Percentiles rank a stretch among this genome's conserved stretches.
These are phyloP conservation scores for Enteromius argenteus DNA, from an alignment of 2,797 vertebrate genomes.

Conservation along the genomic window DNA sequence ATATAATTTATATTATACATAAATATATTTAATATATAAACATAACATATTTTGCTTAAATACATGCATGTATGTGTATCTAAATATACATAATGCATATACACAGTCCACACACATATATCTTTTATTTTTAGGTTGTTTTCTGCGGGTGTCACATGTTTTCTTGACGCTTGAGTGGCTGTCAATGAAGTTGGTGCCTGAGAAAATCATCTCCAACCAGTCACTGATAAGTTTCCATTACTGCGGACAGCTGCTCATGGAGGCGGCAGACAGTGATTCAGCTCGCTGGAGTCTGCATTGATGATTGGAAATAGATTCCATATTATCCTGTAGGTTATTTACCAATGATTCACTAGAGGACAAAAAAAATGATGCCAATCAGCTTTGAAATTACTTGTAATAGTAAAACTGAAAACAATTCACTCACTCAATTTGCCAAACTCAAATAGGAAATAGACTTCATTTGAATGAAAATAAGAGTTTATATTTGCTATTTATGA, in stretches of 20 bases:
- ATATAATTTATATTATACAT: not conserved
- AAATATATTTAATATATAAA: too few species aligned
- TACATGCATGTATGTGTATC: not conserved
- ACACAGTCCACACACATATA: not conserved
- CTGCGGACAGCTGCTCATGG: not conserved
- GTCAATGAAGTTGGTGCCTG: conserved; percentile 1
- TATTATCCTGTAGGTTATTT: conserved; percentile 11
- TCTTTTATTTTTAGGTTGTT: not conserved
- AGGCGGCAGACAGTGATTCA: conserved; percentile 26
- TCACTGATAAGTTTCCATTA: not conserved
- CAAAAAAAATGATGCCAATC: conserved; percentile 1
- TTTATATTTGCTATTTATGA: not conserved
- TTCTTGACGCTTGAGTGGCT: not conserved
- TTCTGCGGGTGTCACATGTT: not conserved
- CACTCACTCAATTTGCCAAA: conserved; percentile 3
- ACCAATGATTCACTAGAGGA: not conserved
- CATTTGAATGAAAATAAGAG: conserved; percentile 9
- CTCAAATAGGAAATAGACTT: not conserved
- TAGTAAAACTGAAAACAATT: not conserved
- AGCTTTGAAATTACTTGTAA: conserved; percentile 23
- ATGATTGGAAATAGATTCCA: conserved; percentile 42
- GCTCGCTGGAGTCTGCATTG: conserved; percentile 32
- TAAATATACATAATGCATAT: not conserved
- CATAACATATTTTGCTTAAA: too few species aligned
- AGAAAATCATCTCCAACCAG: conserved; percentile 5